These are phyloP conservation scores for Indicator maculatus DNA, from an alignment of 2,113 vertebrate species.

Conservation along the genomic window DNA sequence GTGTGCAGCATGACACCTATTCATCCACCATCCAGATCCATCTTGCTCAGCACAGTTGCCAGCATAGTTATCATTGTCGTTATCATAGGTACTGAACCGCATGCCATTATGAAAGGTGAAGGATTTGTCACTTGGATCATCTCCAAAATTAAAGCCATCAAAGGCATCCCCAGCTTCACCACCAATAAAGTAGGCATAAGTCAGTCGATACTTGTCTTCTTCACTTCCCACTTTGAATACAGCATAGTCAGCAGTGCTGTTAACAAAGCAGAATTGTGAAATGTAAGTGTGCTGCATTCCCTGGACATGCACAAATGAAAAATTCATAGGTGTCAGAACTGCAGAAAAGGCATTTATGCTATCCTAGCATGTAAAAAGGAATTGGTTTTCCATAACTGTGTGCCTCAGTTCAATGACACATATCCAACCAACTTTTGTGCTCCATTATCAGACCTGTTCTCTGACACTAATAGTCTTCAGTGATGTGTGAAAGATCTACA, in stretches of 20 bases:
- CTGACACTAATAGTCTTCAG: neutral
- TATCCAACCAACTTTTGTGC: neutral
- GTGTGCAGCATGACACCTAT: constrained; percentile 92
- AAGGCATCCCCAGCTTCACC: constrained; percentile 94
- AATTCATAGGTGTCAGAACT: neutral
- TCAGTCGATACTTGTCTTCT: constrained; percentile 87
- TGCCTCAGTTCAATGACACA: neutral
- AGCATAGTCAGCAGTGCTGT: constrained; percentile 89
- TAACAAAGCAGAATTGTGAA: neutral
- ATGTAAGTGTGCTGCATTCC: neutral
- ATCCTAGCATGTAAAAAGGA: neutral
- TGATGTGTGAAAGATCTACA: neutral
- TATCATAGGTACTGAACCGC: constrained; percentile 91
- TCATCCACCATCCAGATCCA: constrained; percentile 99
- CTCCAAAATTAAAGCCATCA: constrained; percentile 86
- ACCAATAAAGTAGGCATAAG: constrained; percentile 82
- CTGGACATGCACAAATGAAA: neutral
- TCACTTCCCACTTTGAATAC: constrained; percentile 86
- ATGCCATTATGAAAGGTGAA: constrained; percentile 91
- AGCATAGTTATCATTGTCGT: constrained; percentile 87
- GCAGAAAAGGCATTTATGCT: neutral
- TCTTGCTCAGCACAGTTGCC: constrained; percentile 92
- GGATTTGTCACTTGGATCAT: constrained; percentile 88
- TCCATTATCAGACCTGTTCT: neutral
- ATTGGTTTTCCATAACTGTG: neutral